Evolutionary conservation across 2,113 vertebrate genomes (phyloP).

Genomic region (Hypanus sabinus): DNA sequence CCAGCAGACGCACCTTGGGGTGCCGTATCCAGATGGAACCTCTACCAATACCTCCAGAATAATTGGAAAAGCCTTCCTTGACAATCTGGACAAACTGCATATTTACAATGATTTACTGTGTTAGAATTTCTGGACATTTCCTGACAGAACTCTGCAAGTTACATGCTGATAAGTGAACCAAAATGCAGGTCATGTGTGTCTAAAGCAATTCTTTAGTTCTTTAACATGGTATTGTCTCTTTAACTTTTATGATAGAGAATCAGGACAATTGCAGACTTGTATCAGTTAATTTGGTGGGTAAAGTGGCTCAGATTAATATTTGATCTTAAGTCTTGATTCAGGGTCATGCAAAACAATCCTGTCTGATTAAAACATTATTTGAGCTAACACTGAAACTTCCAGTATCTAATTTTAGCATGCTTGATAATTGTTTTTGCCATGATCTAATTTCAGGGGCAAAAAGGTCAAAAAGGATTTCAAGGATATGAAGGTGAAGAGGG

Average conservation of each 20-base stretch:
- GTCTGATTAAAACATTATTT: not conserved
- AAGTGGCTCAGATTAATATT: not conserved
- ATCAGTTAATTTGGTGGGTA: not conserved
- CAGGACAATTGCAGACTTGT: not conserved
- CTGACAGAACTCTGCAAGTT: not conserved
- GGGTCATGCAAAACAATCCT: not conserved
- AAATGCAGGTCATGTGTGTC: not conserved
- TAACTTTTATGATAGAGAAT: not conserved
- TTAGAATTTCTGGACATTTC: not conserved
- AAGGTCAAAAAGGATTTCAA: slow-evolving; percentile 56
- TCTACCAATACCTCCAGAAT: not conserved
- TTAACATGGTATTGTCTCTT: no score
- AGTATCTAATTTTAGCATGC: not conserved
- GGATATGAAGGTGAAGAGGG: slow-evolving; percentile 80
- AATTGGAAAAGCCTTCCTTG: not conserved
- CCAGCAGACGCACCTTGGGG: not conserved
- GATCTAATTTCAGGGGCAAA: slow-evolving; percentile 55
- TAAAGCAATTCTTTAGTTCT: not conserved
- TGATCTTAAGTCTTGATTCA: not conserved
- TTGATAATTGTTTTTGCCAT: not conserved
- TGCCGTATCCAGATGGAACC: not conserved
- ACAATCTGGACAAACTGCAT: not conserved
- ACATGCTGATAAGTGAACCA: not conserved
- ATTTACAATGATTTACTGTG: not conserved
- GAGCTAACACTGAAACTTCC: not conserved